Base-by-base conservation (phyloP, 2,113 vertebrate species). In the Puma concolor region DNA sequence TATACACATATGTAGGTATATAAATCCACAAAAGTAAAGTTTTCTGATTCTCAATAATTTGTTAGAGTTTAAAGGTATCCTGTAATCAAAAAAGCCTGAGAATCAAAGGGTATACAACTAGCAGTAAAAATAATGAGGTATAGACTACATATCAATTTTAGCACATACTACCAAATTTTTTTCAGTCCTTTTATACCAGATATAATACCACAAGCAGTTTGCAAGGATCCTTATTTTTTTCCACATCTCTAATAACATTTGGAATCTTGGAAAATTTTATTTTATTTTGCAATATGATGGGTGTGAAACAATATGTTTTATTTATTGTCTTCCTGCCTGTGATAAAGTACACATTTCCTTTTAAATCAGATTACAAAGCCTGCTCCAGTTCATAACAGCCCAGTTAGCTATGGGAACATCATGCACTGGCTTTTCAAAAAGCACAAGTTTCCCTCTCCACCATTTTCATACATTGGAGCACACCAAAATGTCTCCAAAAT, bases 181-280 rank as follows among this genome's bases (percentile, higher is more conserved):
- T 88, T 80, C 25, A 38, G 5, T 86, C 16, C 16, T 67, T 2
- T 80, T 92, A 38, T 72, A 74, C 27, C 54, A 74, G 80, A 60
- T 31, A 66, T 36, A 52, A 67, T 67, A 8, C 23, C 48, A 86
- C 27, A 13, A 48, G 38, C 3, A 19, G 38, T 77, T 91, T 63
- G 9, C 12, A 92, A 94, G 12, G 23, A 72, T 79, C 41, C 2
- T 72, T 88, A 84, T 50, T 97, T 50, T 97, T 84, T 74, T 85
- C 27, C 16, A 84, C 36, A 64, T 71, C 29, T 92, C 44, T n/a
- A 67, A 27, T 23, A 92, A 92, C 21, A 41, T 72, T 85, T 80
- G 36, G 21, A 80, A 66, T 57, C 84, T 41, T 19, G 13, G 33
- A 16, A 76, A 74, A 31, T 76, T 84, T 66, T 69, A 52, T 85